Base-by-base conservation (phyloP, 2,888 invertebrate species). In the Gryllus longicercus region DNA sequence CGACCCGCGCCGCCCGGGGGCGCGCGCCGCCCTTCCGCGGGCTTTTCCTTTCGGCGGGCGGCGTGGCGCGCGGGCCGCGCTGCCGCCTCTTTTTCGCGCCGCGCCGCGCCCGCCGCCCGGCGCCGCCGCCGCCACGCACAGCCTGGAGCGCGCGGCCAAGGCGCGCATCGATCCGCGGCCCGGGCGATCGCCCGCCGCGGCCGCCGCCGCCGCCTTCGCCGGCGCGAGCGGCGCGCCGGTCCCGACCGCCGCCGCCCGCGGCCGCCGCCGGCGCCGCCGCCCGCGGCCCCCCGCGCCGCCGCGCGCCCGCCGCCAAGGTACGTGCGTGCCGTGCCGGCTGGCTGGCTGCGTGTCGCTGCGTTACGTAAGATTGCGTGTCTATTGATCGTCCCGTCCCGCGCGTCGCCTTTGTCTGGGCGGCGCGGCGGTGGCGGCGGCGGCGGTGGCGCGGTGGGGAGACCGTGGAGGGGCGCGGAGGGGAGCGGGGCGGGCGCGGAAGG, bases 401-500 rank as follows among this genome's bases (percentile, higher is more conserved):
- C n/a, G 63, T 18, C 63, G 63, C 63, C 63, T 63, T 63, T 14
- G 16, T 63, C 63, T 63, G 63, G n/a, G 63, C 16, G 16, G 63
- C 76, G 25, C 87, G 87, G 87, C 87, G 86, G 86, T 85, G 87
- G 87, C 87, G 86, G 87, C 87, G 87, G 86, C 63, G n/a, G 63
- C 63, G 63, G 63, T 86, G 87, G 86, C 83, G 85, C 87, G 86
- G 86, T 86, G 87, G 87, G 87, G 87, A 87, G 87, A 87, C 87
- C 87, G 87, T 85, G 81, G 38, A 25, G 77, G 78, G 51, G 78
- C 63, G 50, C 23, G 23, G 77, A 77, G 78, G 63, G 79, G 82
- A 76, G 80, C 75, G 83, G 83, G 85, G 83, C 83, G 84, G 83
- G 79, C 49, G 78, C 75, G 50, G 49, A 79, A 76, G 79, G 75